Percentiles rank a stretch among this genome's conserved stretches.
These are phyloP conservation scores for Poeciliopsis turneri DNA, from an alignment of 2,797 vertebrate genomes.

Conservation along the genomic window DNA sequence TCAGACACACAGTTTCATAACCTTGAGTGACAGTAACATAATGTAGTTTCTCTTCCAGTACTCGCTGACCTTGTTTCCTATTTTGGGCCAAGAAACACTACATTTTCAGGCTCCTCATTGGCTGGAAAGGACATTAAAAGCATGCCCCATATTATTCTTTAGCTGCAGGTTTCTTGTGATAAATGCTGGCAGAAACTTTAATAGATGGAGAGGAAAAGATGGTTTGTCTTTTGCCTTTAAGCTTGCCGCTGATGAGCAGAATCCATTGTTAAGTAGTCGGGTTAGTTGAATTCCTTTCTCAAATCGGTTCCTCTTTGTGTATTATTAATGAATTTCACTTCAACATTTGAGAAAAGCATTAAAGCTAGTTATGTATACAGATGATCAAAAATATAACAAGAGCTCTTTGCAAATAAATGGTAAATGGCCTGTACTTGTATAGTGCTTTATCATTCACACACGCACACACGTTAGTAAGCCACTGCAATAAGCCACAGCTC, in stretches of 20 bases:
- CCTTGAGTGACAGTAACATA: conserved; percentile 53
- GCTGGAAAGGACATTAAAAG: conserved; percentile 41
- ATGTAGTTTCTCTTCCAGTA: conserved; percentile 24
- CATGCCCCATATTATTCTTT: conserved; percentile 48
- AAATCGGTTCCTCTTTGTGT: conserved; percentile 31
- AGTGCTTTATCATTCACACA: no score
- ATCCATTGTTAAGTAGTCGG: conserved; percentile 62
- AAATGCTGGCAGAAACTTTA: conserved; percentile 42
- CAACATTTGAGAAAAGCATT: background rate
- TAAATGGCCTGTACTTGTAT: no score
- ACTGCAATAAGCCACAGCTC: no score
- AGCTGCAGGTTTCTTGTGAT: conserved; percentile 51
- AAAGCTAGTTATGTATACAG: background rate
- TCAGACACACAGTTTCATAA: conserved; percentile 11
- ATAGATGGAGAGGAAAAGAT: conserved; percentile 65
- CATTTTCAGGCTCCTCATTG: conserved; percentile 37
- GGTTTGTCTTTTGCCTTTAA: conserved; percentile 60
- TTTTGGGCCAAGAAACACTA: conserved; percentile 46
- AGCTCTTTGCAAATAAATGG: background rate
- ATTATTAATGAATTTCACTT: conserved; percentile 2
- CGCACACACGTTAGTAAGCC: no score
- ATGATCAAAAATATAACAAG: background rate
- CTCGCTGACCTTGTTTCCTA: conserved; percentile 46
- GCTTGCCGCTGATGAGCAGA: conserved; percentile 41
- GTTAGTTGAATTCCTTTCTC: conserved; percentile 44